A percentile compares a stretch with the other conserved stretches of the same genome.
Conservation (phyloP, 2,113 vertebrate species). For the Lota lota region DNA sequence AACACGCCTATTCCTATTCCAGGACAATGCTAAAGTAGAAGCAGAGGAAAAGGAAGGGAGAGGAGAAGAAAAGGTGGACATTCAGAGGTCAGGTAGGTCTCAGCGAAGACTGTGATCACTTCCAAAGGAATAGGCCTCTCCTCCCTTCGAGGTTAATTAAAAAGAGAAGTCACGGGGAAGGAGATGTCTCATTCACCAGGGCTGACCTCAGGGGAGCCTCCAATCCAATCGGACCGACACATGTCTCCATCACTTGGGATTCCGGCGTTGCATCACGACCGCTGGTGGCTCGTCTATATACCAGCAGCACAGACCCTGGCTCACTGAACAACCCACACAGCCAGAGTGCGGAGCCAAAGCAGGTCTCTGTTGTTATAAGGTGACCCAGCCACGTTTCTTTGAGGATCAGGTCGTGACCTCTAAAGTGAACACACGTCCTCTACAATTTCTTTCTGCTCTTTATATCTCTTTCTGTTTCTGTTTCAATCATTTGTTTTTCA, state of each 20-base stretch:
- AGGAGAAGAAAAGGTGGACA: slow-evolving; percentile 25
- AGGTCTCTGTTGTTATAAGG: too few species aligned
- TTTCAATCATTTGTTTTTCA: neutral
- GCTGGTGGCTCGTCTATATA: neutral
- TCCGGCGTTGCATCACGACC: slow-evolving; percentile 24
- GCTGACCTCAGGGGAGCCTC: slow-evolving; percentile 39
- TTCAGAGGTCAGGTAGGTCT: slow-evolving; percentile 48
- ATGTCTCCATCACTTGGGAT: slow-evolving; percentile 50
- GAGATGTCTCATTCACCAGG: slow-evolving; percentile 53
- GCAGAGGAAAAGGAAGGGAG: slow-evolving; percentile 3
- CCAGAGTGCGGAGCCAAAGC: too few species aligned
- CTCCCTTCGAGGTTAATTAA: slow-evolving; percentile 67
- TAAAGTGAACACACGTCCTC: slow-evolving; percentile 8
- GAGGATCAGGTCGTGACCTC: too few species aligned
- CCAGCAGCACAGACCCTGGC: slow-evolving; percentile 42
- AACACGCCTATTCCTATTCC: too few species aligned
- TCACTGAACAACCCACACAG: slow-evolving; percentile 29
- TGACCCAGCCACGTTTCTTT: too few species aligned
- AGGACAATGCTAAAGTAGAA: neutral
- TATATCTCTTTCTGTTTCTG: slow-evolving; percentile 27
- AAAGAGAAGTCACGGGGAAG: slow-evolving; percentile 32
- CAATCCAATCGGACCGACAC: slow-evolving; percentile 41
- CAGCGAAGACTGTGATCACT: slow-evolving; percentile 48
- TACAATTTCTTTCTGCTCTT: neutral
- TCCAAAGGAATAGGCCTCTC: slow-evolving; percentile 33